Evolutionary conservation across 23 tunicate species (phyloP).

Genomic region (Botrylloides violaceus): DNA sequence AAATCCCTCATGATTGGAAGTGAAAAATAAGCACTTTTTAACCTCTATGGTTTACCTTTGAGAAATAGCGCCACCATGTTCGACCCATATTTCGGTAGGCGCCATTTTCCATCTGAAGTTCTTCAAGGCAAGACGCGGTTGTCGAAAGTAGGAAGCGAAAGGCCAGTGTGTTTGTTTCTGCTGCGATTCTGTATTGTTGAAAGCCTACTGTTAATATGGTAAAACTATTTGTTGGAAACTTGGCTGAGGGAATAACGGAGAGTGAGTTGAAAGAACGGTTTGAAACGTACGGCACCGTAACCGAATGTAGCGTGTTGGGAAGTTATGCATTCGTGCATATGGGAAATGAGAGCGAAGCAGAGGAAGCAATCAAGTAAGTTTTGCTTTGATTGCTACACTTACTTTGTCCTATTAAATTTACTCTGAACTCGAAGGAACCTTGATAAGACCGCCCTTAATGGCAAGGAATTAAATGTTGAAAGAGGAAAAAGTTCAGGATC

Average conservation of each 20-base stretch:
- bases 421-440: slow-evolving; percentile 26
- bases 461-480: slow-evolving; percentile 64
- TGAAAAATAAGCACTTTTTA: too few relatives aligned
- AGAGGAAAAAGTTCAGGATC: slow-evolving; percentile 67
- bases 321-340: slow-evolving; percentile 90
- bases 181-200: too few relatives aligned
- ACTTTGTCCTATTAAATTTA: not conserved
- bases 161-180: too few relatives aligned
- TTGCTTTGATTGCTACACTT: not conserved
- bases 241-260: slow-evolving; percentile 57
- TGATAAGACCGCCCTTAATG: slow-evolving; percentile 52
- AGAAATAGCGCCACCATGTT: too few relatives aligned
- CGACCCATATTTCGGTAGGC: too few relatives aligned
- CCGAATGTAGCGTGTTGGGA: slow-evolving; percentile 88
- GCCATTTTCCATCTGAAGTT: too few relatives aligned
- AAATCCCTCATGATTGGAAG: too few relatives aligned
- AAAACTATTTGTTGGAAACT: slow-evolving; percentile 90
- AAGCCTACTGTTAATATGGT: too few relatives aligned
- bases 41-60: too few relatives aligned
- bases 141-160: too few relatives aligned
- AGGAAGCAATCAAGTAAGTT: slow-evolving; percentile 75
- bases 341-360: slow-evolving; percentile 63
- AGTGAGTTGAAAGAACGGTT: slow-evolving; percentile 50
- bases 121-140: too few relatives aligned
- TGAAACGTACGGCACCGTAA: slow-evolving; percentile 63